Base-by-base conservation (phyloP, 2,888 invertebrate species). In the Cactoblastis cactorum region DNA sequence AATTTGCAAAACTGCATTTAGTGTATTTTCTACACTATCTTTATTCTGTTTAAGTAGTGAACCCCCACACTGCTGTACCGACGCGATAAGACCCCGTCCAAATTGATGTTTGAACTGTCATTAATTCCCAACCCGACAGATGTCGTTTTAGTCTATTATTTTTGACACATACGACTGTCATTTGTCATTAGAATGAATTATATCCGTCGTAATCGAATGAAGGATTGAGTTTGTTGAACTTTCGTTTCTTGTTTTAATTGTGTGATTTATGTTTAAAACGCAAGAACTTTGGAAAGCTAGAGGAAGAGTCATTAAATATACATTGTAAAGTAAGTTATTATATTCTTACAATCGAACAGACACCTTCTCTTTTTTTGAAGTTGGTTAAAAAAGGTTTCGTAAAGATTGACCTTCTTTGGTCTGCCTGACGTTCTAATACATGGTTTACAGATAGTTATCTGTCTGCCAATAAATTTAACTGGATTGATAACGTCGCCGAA, bases 101-200 rank as follows among this genome's bases (percentile, higher is more conserved):
- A 85, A 85, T 86, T 82, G 85, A 82, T 86, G 84, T 88, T 88
- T 87, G 84, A 87, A 86, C 80, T 80, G 77, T 79, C 84, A 87
- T 87, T 87, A 87, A 85, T 82, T 78, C 80, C 74, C 74, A 67
- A 73, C 62, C 59, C 69, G 79, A 81, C 87, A 89, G 80, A 83
- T 87, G 87, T 84, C 87, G 71, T 76, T 74, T 65, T 63, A 73
- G 76, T 80, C 85, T 80, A 85, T 87, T 87, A 88, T 82, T 87
- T 88, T 83, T 83, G 84, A 84, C 86, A 81, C 79, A 77, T 75
- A 71, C 75, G 66, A 77, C 76, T 84, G 80, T 85, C 77, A 80
- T 81, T 83, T 84, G 83, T 81, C 77, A 62, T 70, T 69, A 61
- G 61, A 71, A 68, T 76, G 77, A 78, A 79, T 79, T 78, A 81